Evolutionary conservation across 2,888 invertebrate genomes (phyloP), one percentile per base, ranked within the genome.

Genomic region (Apeira syringaria): DNA sequence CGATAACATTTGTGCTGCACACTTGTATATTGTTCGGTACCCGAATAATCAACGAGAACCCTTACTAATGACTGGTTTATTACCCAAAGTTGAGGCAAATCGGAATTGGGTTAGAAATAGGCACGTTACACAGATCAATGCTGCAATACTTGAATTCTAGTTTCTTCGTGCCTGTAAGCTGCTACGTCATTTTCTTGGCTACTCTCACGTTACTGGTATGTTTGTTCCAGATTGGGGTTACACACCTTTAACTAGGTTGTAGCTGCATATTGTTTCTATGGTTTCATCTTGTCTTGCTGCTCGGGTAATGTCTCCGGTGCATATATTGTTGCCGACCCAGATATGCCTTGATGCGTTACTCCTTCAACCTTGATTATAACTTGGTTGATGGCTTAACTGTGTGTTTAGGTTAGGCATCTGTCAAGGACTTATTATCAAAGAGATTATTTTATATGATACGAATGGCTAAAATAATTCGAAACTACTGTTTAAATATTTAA

Each of bases 341-440:
- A 64, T 75, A 59, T 11, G 49, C 55, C 53, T 33, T 61, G 63
- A 62, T 61, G 74, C 75, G 65, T 63, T 54, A 32, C 35, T 46
- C 47, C 54, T 55, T 48, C 53, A 72, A 64, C 74, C 75, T 74
- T 73, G 69, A 50, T n/a, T n/a, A 37, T 53, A 57, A 59, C 53
- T 59, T 56, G 50, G 58, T 56, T 56, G 58, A 32, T 50, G 36
- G 35, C 38, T 50, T 34, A 40, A 47, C 11, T 39, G 8, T 10
- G 15, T 26, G 24, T 29, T 29, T 25, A 15, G 15, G 15, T n/a
- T n/a, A n/a, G n/a, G n/a, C n/a, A n/a, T n/a, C n/a, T n/a, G n/a
- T n/a, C n/a, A n/a, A n/a, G n/a, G n/a, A n/a, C n/a, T n/a, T n/a
- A n/a, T n/a, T n/a, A n/a, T n/a, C n/a, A n/a, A n/a, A n/a, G n/a